These are phyloP conservation scores for Chalcosyrphus nemorum DNA, from an alignment of 2,888 invertebrate species.

Conservation along the genomic window DNA sequence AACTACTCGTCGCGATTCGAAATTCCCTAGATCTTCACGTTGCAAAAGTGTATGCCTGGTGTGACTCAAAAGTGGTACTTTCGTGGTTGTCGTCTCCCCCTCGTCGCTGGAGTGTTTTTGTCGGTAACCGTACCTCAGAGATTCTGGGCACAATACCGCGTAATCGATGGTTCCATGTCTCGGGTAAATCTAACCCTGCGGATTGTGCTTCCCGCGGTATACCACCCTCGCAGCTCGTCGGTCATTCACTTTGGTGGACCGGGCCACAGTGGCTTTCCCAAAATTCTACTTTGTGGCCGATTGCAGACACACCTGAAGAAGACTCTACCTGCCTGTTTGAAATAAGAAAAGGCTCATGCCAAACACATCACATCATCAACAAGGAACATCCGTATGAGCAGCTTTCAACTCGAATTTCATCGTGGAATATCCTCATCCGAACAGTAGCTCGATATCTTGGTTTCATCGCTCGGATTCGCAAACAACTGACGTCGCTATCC, in stretches of 20 bases:
- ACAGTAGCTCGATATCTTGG: slow-evolving; percentile 6
- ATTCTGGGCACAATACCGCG: slow-evolving; percentile 38
- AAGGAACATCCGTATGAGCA: slow-evolving; percentile 1
- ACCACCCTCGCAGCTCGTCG: slow-evolving; percentile 20
- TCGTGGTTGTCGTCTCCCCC: slow-evolving; percentile 73
- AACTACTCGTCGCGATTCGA: neutral
- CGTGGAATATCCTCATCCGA: slow-evolving; percentile 2
- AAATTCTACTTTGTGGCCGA: too few relatives aligned
- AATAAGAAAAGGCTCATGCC: too few relatives aligned
- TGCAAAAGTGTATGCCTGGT: slow-evolving; percentile 29
- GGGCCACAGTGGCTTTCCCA: slow-evolving; percentile 67
- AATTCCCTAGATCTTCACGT: neutral
- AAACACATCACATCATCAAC: too few relatives aligned
- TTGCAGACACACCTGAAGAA: neutral
- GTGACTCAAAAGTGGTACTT: slow-evolving; percentile 76
- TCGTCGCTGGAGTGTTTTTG: slow-evolving; percentile 46
- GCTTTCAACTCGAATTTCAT: slow-evolving; percentile 4
- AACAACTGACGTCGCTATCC: neutral
- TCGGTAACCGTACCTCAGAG: slow-evolving; percentile 56
- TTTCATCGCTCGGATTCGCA: neutral
- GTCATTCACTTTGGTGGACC: slow-evolving; percentile 61
- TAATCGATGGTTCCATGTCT: slow-evolving; percentile 60
- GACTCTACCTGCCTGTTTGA: neutral
- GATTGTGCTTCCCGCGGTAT: slow-evolving; percentile 70
- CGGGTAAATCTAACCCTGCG: slow-evolving; percentile 58